phyloP scores from a whole-genome alignment of 2,888 invertebrate genomes.

The Drosophila ezoana region DNA sequence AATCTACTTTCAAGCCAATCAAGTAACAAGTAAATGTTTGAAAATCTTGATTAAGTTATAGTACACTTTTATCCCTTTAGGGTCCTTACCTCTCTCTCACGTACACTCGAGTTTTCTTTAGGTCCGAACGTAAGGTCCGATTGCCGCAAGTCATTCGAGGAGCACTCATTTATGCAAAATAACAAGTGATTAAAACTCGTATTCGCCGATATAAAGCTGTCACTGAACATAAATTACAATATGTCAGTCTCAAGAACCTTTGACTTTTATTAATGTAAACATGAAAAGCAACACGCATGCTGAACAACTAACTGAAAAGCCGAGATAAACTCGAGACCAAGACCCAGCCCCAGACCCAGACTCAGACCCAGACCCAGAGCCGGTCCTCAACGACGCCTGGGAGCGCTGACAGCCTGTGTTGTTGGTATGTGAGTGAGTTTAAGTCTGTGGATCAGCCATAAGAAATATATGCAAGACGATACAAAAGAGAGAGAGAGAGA shows the following conservation, averaged over 20 bases:
- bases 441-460: constrained; percentile 23
- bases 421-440: constrained; percentile 21
- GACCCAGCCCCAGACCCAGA: constrained; percentile 29
- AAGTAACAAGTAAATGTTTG: background rate
- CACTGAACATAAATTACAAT: constrained; percentile 81
- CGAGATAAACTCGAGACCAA: constrained; percentile 66
- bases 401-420: constrained; percentile 56
- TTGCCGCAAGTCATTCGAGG: constrained; percentile 44
- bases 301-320: constrained; percentile 71
- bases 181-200: constrained; percentile 80
- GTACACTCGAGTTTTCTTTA: constrained; percentile 1
- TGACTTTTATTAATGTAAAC: constrained; percentile 81
- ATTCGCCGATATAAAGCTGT: constrained; percentile 79
- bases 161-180: constrained; percentile 79
- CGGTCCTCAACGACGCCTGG: constrained; percentile 47
- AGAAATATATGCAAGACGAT: constrained; percentile 1
- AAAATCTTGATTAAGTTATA: background rate
- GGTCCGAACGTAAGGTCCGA: constrained; percentile 2
- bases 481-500: background rate
- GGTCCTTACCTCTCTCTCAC: background rate
- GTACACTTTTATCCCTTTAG: background rate
- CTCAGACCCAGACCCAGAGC: constrained; percentile 23
- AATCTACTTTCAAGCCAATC: background rate
- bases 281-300: constrained; percentile 80
- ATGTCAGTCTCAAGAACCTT: constrained; percentile 80